Evolutionary conservation across 2,888 invertebrate genomes (phyloP), one percentile per base, ranked within the genome.

Genomic region (Apodemia duryi): DNA sequence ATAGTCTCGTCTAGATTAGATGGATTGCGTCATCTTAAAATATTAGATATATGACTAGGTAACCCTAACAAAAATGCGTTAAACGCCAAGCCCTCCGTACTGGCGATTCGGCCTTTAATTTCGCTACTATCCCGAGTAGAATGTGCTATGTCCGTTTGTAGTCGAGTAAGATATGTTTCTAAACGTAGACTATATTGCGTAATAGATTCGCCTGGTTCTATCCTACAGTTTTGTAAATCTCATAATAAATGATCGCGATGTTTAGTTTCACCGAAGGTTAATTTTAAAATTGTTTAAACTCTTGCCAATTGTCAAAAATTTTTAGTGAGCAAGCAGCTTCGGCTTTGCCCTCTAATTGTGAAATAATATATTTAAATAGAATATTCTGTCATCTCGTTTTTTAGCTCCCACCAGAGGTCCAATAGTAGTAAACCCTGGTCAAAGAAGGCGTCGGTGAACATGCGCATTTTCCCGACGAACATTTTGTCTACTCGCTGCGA

Each of bases 301-400:
- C 52, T 0, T 3, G 4, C 52, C 63, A 63, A 2, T 49, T 63
- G 21, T 63, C 63, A n/a, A 63, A 63, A 5, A 63, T 10, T 63
- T 63, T 54, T 10, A 63, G 32, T 5, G 63, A 63, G 6, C 63
- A 63, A 21, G 63, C 63, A 28, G 63, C 49, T 38, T 63, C 63
- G n/a, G 63, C 63, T 52, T 63, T 63, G 35, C 52, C 52, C 28
- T 52, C 52, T 52, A 28, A 28, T 52, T 52, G 52, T 10, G 52
- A 52, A 7, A 52, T 6, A 28, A 52, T 52, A 13, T 52, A 52
- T 10, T 52, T 52, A 7, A 52, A 52, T 2, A 52, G 43, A 7
- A 52, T 52, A 2, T 28, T 52, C 13, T 52, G 52, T 28, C n/a
- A 43, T 21, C 21, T 21, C 10, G 2, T 61, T 61, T 41, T 41